Evolutionary conservation across 1,140 invertebrate genomes (phyloP), one percentile per base, ranked within the genome.

Genomic region (Aporrectodea caliginosa): DNA sequence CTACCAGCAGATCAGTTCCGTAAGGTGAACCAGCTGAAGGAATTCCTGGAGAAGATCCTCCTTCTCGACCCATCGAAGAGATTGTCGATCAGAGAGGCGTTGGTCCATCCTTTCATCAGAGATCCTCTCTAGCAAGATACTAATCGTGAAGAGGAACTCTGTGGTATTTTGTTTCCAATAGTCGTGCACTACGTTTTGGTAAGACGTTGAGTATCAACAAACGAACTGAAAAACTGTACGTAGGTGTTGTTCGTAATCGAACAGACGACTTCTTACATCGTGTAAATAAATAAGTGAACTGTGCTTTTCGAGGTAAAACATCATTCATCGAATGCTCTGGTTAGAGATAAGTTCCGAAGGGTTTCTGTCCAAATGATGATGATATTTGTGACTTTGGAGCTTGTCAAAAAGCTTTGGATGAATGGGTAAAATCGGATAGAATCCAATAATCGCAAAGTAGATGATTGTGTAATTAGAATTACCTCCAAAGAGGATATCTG

Each of bases 41-140:
- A 99, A 87, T 89, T 99, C 2, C 88, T 99, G 35, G 98, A 99
- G 82, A 93, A 94, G 79, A 95, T 98, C 82, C 91, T 99, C 31
- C 93, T 95, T 89, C 88, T 99, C 71, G 98, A 99, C 89, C 93
- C 97, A 0, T 91, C 92, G 31, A 99, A 98, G 88, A 90, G 98
- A 78, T 93, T 96, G 79, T 93, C 94, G 0, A 92, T 98, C 73
- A 97, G 96, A 86, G 94, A 98, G 86, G 96, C 96, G 30, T 90
- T 99, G 31, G 93, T 93, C 33, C 97, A 99, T 90, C 93, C 96
- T 0, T 99, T 99, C 90, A 98, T 99, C 86, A 93, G 94, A 89
- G 97, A 98, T 87, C 87, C 87, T 68, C 35, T 43, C n/a, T 80
- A 58, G 22, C 22, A 6, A 12, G 43, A 58, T 58, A 22, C 22